A percentile compares a stretch with the other conserved stretches of the same genome.
phyloP scores from a whole-genome alignment of 1,140 invertebrate species.

The Drosophila tropicalis region DNA sequence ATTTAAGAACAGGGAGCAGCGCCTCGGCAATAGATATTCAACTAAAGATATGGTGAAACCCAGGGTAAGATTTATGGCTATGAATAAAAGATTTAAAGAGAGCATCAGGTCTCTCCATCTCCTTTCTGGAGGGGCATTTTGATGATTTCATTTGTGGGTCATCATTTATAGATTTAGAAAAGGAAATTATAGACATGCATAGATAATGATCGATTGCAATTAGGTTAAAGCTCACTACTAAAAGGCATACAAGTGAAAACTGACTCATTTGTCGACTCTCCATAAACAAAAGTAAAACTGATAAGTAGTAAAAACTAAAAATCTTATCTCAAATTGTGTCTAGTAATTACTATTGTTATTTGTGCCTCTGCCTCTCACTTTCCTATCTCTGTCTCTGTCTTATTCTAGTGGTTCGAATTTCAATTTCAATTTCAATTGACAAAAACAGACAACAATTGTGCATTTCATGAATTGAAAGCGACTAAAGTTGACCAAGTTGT shows the following conservation, averaged over 20 bases:
- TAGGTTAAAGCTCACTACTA: neutral
- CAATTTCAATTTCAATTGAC: constrained; percentile 38
- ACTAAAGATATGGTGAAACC: constrained; percentile 40
- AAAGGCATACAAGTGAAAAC: neutral
- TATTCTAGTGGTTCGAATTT: constrained; percentile 15
- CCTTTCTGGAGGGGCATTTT: neutral
- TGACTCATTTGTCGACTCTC: neutral
- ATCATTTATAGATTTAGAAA: neutral
- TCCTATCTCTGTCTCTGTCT: constrained; percentile 32
- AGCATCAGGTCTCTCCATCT: neutral
- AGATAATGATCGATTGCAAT: neutral
- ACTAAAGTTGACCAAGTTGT: constrained; percentile 14
- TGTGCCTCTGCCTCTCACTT: neutral
- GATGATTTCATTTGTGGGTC: neutral
- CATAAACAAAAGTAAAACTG: neutral
- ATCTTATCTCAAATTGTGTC: constrained; percentile 35
- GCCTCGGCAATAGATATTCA: constrained; percentile 34
- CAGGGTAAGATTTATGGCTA: constrained; percentile 26
- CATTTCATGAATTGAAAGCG: constrained; percentile 76
- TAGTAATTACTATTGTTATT: constrained; percentile 62
- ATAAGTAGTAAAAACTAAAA: neutral
- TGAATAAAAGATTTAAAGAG: neutral
- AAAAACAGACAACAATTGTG: constrained; percentile 71
- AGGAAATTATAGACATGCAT: neutral
- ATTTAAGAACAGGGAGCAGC: constrained; percentile 12